Conservation (phyloP, 2,113 vertebrate species). For the Crocuta crocuta region DNA sequence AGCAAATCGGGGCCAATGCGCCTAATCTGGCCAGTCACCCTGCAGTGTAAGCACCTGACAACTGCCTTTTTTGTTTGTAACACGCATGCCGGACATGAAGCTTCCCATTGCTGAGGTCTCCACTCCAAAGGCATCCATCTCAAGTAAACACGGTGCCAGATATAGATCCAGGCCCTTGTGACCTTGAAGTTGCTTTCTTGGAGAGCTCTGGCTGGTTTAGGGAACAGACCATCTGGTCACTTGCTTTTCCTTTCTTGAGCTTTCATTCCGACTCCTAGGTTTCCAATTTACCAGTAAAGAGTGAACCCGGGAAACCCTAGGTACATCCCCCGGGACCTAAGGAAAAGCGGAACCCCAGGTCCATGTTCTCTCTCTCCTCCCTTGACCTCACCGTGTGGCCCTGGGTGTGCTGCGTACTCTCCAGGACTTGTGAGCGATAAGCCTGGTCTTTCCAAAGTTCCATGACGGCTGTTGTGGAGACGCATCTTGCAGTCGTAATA, state of each 20-base stretch:
- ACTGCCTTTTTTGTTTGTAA: not conserved
- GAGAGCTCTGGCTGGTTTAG: not conserved
- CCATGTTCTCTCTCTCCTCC: no score
- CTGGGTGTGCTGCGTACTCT: not conserved
- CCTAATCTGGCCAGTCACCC: not conserved
- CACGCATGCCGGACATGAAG: not conserved
- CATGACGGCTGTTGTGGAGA: not conserved
- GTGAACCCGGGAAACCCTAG: not conserved
- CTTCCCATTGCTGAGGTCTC: not conserved
- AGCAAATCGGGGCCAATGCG: not conserved
- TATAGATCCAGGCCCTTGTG: no score
- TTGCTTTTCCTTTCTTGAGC: not conserved
- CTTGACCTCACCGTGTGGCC: not conserved
- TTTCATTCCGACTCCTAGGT: not conserved
- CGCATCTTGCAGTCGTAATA: not conserved
- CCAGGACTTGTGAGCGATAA: not conserved
- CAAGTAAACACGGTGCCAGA: not conserved
- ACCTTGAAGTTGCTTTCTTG: not conserved
- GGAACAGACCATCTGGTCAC: not conserved
- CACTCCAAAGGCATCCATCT: not conserved
- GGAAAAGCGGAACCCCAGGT: not conserved
- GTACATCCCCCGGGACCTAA: not conserved
- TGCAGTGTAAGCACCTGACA: not conserved
- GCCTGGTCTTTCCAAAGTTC: not conserved
- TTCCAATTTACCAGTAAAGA: not conserved